A percentile compares a stretch with the other conserved stretches of the same genome.
These are phyloP conservation scores for Scartelaos histophorus DNA, from an alignment of 2,113 vertebrate species.

Conservation along the genomic window DNA sequence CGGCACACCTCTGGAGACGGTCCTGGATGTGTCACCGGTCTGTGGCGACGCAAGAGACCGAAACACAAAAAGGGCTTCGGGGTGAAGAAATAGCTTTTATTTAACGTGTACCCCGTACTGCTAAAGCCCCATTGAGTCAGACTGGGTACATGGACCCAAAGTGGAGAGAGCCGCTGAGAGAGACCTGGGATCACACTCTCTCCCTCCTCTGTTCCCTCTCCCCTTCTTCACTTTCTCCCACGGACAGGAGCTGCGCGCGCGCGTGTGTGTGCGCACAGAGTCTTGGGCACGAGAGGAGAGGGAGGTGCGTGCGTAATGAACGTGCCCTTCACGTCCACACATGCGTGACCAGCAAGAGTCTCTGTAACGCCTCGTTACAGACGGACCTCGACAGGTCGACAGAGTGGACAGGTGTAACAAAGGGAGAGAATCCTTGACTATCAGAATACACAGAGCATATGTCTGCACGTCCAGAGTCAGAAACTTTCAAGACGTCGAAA, in stretches of 20 bases:
- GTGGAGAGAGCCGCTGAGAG: conserved; percentile 75
- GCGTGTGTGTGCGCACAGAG: conserved; percentile 46
- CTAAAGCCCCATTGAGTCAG: conserved; percentile 78
- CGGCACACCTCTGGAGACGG: conserved; percentile 62
- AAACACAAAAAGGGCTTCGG: conserved; percentile 53
- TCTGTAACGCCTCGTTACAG: conserved; percentile 2
- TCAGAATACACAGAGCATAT: background rate
- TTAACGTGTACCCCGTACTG: conserved; percentile 65
- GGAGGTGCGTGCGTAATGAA: conserved; percentile 57
- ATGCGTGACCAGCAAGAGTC: conserved; percentile 19
- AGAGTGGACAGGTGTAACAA: background rate
- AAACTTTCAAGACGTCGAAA: too few relatives aligned
- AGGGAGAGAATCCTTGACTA: background rate
- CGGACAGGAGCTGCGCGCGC: conserved; percentile 59
- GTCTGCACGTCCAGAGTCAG: too few relatives aligned
- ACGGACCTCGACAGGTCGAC: background rate
- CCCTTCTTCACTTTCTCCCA: conserved; percentile 73
- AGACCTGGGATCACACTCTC: conserved; percentile 76
- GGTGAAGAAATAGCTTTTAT: conserved; percentile 70
- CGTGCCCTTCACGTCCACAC: conserved; percentile 33
- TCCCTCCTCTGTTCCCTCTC: conserved; percentile 68
- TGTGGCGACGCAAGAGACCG: conserved; percentile 57
- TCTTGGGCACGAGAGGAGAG: conserved; percentile 20
- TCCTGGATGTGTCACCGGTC: conserved; percentile 53
- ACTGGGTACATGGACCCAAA: conserved; percentile 71